These are phyloP conservation scores for Magallana gigas DNA, from an alignment of 1,140 invertebrate genomes.

Conservation along the genomic window DNA sequence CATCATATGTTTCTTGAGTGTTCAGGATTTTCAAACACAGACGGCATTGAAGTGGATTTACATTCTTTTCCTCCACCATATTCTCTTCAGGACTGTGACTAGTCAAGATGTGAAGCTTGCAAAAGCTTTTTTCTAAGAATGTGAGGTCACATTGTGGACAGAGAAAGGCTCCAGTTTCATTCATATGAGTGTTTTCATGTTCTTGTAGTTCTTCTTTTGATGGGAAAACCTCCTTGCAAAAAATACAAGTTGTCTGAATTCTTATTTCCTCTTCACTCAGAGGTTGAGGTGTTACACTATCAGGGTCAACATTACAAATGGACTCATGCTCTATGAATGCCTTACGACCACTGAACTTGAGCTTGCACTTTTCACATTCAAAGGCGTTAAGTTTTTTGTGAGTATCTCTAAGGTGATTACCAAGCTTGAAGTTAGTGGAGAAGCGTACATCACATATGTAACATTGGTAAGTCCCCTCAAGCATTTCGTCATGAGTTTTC, in stretches of 20 bases:
- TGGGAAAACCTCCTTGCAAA: conserved; percentile 11
- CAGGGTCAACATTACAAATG: conserved; percentile 37
- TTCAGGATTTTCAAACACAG: conserved; percentile 27
- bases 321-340: conserved; percentile 7
- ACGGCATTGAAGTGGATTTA: conserved; percentile 30
- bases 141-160: conserved; percentile 26
- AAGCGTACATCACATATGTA: conserved; percentile 21
- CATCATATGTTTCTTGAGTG: conserved; percentile 23
- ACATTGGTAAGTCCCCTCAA: background rate
- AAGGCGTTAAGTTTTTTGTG: conserved; percentile 37
- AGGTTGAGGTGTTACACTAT: background rate
- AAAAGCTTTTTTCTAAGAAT: conserved; percentile 14
- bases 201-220: background rate
- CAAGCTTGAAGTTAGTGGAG: conserved; percentile 28
- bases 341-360: conserved; percentile 37
- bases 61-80: conserved; percentile 5
- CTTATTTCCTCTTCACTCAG: conserved; percentile 6
- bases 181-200: conserved; percentile 16
- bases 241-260: conserved; percentile 16
- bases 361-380: conserved; percentile 25
- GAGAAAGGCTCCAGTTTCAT: background rate
- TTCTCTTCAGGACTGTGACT: background rate
- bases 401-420: conserved; percentile 25
- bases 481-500: conserved; percentile 33
- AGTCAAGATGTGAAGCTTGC: conserved; percentile 21